phyloP scores from a whole-genome alignment of 1,140 invertebrate species.

The Aethina tumida region DNA sequence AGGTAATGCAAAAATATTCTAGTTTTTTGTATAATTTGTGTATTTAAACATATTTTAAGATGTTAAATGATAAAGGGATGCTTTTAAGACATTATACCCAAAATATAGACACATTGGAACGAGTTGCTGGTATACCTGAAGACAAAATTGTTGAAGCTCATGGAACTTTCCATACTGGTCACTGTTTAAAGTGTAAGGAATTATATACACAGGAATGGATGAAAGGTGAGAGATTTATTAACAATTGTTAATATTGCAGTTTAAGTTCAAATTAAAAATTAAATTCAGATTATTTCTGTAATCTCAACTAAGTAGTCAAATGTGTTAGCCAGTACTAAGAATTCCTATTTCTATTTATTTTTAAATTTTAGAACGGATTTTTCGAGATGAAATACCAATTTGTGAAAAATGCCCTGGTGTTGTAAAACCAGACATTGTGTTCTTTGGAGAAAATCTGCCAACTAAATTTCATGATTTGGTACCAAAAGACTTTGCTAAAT shows the following conservation, averaged over 20 bases:
- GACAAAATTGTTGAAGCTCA: conserved; percentile 89
- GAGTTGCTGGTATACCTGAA: conserved; percentile 72
- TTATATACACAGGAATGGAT: conserved; percentile 73
- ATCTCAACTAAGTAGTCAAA: background rate
- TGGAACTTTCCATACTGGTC: conserved; percentile 83
- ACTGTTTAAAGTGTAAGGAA: conserved; percentile 69
- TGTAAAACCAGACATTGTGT: conserved; percentile 91
- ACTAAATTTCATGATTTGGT: conserved; percentile 57
- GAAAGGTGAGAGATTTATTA: conserved; percentile 24
- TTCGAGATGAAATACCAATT: conserved; percentile 59
- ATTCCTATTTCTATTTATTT: background rate
- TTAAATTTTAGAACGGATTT: conserved; percentile 56
- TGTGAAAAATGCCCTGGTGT: conserved; percentile 59
- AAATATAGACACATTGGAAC: conserved; percentile 91
- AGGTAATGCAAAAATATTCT: too few species aligned
- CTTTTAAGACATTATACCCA: conserved; percentile 80
- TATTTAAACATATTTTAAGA: too few species aligned
- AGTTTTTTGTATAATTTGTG: too few species aligned
- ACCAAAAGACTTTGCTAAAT: conserved; percentile 68
- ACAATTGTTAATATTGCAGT: background rate
- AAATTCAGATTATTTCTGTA: conserved; percentile 2
- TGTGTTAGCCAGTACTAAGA: background rate
- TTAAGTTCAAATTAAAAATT: background rate
- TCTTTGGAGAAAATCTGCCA: conserved; percentile 87
- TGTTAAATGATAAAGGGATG: conserved; percentile 70